These are phyloP conservation scores for Platycercus adscitus DNA, from an alignment of 2,113 vertebrate genomes.

Conservation along the genomic window DNA sequence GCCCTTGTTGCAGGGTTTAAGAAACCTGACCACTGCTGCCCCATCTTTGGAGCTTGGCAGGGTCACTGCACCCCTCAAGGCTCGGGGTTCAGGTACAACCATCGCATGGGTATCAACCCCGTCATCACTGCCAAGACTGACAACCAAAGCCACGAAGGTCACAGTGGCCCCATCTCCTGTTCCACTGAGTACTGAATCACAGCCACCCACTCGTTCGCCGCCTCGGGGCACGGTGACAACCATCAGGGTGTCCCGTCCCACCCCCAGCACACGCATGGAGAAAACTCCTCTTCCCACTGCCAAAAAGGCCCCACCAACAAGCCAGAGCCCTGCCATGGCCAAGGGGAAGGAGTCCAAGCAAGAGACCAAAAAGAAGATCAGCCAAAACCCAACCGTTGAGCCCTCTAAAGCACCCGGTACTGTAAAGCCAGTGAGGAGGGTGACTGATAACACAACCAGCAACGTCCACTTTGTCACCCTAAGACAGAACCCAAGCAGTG, in stretches of 20 bases:
- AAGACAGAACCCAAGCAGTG: neutral
- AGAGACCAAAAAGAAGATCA: conserved; percentile 45
- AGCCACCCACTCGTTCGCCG: neutral
- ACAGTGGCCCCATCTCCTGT: neutral
- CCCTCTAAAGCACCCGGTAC: neutral
- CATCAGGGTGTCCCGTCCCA: neutral
- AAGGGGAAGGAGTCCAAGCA: conserved; percentile 43
- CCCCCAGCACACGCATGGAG: neutral
- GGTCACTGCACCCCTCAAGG: conserved; percentile 23
- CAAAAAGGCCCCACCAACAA: conserved; percentile 15
- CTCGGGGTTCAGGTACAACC: neutral
- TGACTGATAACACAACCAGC: conserved; percentile 12
- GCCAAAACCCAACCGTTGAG: conserved; percentile 24
- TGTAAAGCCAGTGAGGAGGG: neutral
- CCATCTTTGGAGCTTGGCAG: conserved; percentile 6
- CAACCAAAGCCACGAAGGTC: conserved; percentile 42
- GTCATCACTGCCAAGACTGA: neutral
- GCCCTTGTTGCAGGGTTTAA: conserved; percentile 41
- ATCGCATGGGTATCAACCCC: neutral
- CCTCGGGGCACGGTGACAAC: neutral
- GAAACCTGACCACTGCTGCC: conserved; percentile 71
- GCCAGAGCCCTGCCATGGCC: neutral
- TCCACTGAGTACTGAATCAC: neutral
- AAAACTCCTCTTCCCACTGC: neutral
- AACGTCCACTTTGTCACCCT: conserved; percentile 21